phyloP scores from a whole-genome alignment of 2,797 vertebrate genomes.

The Notolepis coatsorum region DNA sequence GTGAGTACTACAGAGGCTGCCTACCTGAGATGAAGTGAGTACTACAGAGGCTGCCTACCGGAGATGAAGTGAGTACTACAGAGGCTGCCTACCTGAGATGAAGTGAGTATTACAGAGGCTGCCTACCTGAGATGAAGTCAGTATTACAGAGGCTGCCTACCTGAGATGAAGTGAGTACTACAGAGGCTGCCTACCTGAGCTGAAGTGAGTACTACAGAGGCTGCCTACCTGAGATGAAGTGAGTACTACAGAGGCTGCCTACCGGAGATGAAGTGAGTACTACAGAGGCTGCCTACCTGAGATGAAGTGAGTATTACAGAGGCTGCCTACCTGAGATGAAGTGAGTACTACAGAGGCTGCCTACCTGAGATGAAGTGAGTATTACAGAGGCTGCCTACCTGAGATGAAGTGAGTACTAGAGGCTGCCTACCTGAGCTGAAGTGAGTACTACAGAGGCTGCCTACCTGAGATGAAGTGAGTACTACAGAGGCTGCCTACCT shows the following conservation, averaged over 20 bases:
- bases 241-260: constrained; percentile 78
- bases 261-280: constrained; percentile 84
- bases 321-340: constrained; percentile 82
- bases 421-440: constrained; percentile 82
- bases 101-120: constrained; percentile 83
- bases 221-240: constrained; percentile 83
- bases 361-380: constrained; percentile 83
- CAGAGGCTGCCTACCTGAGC: constrained; percentile 82
- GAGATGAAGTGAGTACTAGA: constrained; percentile 83
- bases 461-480: constrained; percentile 83
- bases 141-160: constrained; percentile 80
- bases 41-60: constrained; percentile 81
- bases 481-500: constrained; percentile 81
- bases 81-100: constrained; percentile 81
- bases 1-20: constrained; percentile 81
- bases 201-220: constrained; percentile 82
- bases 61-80: constrained; percentile 84
- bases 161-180: constrained; percentile 83
- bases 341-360: constrained; percentile 81
- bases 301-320: constrained; percentile 83
- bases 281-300: constrained; percentile 82
- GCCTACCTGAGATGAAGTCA: constrained; percentile 83
- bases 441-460: constrained; percentile 81
- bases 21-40: constrained; percentile 83
- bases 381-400: constrained; percentile 81